A percentile compares a stretch with the other conserved stretches of the same genome.
phyloP scores from a whole-genome alignment of 2,888 invertebrate species.

The Polymixis lichenea region DNA sequence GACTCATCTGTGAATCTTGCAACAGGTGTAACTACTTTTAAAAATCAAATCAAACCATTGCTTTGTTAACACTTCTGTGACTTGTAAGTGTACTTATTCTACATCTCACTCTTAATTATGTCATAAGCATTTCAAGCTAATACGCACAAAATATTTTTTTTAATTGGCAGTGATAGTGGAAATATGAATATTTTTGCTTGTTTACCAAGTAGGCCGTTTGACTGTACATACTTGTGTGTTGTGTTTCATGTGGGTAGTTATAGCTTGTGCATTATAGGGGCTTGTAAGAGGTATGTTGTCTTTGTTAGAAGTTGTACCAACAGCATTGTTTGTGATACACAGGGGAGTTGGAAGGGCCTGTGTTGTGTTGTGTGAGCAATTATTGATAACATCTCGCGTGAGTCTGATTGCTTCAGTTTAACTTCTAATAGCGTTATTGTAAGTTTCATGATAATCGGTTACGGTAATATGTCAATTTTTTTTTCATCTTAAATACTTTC shows the following conservation, averaged over 20 bases:
- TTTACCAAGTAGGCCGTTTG: neutral
- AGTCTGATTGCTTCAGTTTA: neutral
- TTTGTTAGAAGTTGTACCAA: slow-evolving; percentile 27
- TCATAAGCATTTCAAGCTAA: neutral
- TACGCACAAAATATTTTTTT: too few relatives aligned
- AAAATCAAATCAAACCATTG: neutral
- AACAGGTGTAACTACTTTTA: neutral
- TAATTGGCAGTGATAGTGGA: neutral
- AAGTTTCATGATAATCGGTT: neutral
- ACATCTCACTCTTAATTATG: neutral
- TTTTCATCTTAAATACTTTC: neutral
- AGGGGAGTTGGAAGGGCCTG: neutral
- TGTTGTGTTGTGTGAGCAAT: neutral
- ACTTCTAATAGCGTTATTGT: neutral
- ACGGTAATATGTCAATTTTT: too few relatives aligned
- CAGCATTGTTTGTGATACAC: slow-evolving; percentile 19
- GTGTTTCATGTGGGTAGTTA: neutral
- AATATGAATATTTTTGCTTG: neutral
- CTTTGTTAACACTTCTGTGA: neutral
- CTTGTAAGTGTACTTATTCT: neutral
- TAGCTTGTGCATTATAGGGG: neutral
- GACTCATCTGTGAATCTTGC: neutral
- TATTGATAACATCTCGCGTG: slow-evolving; percentile 35
- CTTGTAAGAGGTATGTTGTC: neutral
- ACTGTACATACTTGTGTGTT: neutral